A percentile compares a stretch with the other conserved stretches of the same genome.
Conservation (phyloP, 2,797 vertebrate genomes). For the Eulemur rubriventer region DNA sequence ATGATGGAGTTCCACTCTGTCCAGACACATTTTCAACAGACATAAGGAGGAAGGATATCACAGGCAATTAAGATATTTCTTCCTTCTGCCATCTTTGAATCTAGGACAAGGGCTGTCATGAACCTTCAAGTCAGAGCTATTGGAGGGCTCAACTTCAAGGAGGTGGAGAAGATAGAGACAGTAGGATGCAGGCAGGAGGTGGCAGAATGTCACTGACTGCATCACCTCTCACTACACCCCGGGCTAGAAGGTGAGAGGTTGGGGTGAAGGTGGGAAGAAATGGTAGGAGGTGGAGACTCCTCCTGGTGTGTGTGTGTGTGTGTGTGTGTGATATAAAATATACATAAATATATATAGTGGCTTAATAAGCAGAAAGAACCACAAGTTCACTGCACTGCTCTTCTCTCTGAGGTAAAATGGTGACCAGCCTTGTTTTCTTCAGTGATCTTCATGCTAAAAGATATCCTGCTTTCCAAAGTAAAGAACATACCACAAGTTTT, state of each 20-base stretch:
- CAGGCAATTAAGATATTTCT: background rate
- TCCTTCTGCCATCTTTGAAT: background rate
- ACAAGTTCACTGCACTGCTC: background rate
- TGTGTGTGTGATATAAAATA: too few species aligned
- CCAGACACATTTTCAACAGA: background rate
- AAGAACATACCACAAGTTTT: background rate
- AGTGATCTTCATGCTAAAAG: background rate
- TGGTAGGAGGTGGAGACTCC: background rate
- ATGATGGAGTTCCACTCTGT: background rate
- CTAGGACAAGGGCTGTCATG: background rate
- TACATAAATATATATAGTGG: background rate
- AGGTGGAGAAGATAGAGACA: background rate
- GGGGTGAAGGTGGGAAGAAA: background rate
- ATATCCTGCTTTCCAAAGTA: slow-evolving; percentile 36
- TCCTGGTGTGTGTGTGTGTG: background rate
- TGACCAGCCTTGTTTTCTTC: slow-evolving; percentile 32
- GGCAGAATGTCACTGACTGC: background rate
- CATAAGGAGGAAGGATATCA: background rate
- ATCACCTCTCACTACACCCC: background rate
- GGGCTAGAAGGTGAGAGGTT: background rate
- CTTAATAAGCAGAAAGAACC: background rate
- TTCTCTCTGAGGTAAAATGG: background rate
- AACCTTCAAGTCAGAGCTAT: background rate
- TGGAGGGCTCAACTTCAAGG: background rate
- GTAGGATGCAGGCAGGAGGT: background rate